A percentile compares a stretch with the other conserved stretches of the same genome.
phyloP scores from a whole-genome alignment of 2,888 invertebrate genomes.

The Trissolcus brochymenae region DNA sequence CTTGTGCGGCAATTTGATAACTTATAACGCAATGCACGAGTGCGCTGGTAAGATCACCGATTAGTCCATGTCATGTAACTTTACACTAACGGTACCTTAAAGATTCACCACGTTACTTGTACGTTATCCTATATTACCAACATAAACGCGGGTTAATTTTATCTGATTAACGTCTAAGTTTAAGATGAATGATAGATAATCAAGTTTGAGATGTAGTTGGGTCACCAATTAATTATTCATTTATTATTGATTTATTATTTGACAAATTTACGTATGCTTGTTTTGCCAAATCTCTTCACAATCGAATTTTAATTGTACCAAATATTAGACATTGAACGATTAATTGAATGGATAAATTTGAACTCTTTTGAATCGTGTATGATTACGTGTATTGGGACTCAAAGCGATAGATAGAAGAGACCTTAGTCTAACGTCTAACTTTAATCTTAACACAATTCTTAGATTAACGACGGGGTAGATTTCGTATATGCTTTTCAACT shows the following conservation, averaged over 20 bases:
- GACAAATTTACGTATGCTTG: constrained; percentile 9
- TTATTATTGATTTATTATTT: constrained; percentile 6
- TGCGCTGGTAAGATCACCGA: constrained; percentile 30
- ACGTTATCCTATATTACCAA: constrained; percentile 39
- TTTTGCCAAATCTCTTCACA: constrained; percentile 43
- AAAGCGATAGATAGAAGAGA: constrained; percentile 45
- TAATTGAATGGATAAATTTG: constrained; percentile 24
- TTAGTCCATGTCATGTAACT: constrained; percentile 31
- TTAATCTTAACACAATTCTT: constrained; percentile 26
- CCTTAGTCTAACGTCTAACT: constrained; percentile 39
- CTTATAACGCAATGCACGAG: constrained; percentile 22
- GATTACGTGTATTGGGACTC: constrained; percentile 34
- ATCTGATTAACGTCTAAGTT: constrained; percentile 22
- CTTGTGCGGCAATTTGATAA: too few species aligned
- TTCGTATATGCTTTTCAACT: too few species aligned
- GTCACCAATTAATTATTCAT: constrained; percentile 27
- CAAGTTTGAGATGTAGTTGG: constrained; percentile 33
- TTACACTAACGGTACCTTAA: constrained; percentile 11
- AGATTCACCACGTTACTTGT: constrained; percentile 13
- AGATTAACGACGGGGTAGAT: too few species aligned
- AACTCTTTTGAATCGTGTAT: constrained; percentile 16
- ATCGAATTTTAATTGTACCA: constrained; percentile 32
- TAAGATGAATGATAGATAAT: constrained; percentile 20
- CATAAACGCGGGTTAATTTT: constrained; percentile 40
- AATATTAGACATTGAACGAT: constrained; percentile 46